Evolutionary conservation across 2,888 invertebrate genomes (phyloP), one percentile per base, ranked within the genome.

Genomic region (Crossocerus cetratus): DNA sequence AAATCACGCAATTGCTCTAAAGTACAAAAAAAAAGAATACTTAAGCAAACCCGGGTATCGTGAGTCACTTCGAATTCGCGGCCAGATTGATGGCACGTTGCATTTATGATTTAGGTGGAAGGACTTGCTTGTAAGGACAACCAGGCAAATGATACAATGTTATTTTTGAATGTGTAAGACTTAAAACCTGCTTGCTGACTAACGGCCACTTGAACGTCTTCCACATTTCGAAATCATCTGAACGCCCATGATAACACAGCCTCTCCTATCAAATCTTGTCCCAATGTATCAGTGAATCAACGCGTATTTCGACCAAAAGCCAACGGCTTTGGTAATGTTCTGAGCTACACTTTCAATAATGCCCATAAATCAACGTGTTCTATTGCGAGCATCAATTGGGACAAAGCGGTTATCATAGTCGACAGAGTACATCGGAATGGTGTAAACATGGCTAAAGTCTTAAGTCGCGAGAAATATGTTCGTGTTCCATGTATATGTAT

Each of bases 401-500:
- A 72, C 23, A 71, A 78, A 79, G 76, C 61, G n/a, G 67, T 68
- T 73, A 76, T 77, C 78, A 83, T 76, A 79, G 78, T 79, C 78
- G 72, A 68, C 75, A 74, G 76, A 74, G 44, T 74, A 76, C 54
- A 67, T 85, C 78, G 81, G 81, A 83, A 82, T 81, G 78, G 66
- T 74, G 65, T 77, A 76, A 83, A 81, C 80, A 78, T 79, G 78
- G 74, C 83, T 79, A 76, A 76, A 80, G 77, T 81, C 76, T 82
- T 78, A 80, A 81, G 80, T 84, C 77, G 80, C 74, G 71, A 73
- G 78, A 79, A 79, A 76, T 76, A 80, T 80, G 77, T 81, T 80
- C 70, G 75, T 77, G 81, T 80, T 16, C 71, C 67, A 58, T 69
- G 65, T 65, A 69, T 72, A 60, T 81, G 80, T 79, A 69, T 75